phyloP scores from a whole-genome alignment of 2,113 vertebrate species.

The Coracopsis vasa region DNA sequence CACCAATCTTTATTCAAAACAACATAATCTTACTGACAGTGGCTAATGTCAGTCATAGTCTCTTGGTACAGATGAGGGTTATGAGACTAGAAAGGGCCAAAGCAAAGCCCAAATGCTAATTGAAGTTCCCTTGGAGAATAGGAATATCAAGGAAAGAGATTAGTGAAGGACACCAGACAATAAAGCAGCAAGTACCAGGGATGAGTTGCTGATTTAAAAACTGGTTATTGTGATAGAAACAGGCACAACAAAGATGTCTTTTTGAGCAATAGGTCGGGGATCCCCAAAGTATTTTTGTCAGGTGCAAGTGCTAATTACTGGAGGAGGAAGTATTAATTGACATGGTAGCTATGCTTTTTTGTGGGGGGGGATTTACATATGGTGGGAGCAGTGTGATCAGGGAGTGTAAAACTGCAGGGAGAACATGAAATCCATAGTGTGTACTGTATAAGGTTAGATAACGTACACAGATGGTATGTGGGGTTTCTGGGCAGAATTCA shows the following conservation, averaged over 20 bases:
- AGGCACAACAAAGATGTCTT: background rate
- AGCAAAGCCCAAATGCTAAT: background rate
- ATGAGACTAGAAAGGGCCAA: background rate
- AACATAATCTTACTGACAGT: background rate
- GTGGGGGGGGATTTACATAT: fast-evolving
- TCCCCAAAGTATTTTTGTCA: background rate
- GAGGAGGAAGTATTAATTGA: background rate
- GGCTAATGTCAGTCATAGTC: background rate
- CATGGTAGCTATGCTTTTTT: background rate
- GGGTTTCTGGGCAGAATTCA: background rate
- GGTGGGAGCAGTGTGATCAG: background rate
- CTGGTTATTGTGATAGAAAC: background rate
- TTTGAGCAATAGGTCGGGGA: background rate
- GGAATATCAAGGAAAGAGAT: background rate
- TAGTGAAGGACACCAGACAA: background rate
- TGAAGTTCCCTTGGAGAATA: background rate
- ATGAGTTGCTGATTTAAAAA: background rate
- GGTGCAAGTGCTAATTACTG: background rate
- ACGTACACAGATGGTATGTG: background rate
- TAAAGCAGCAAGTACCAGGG: background rate
- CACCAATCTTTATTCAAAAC: background rate
- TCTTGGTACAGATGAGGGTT: background rate
- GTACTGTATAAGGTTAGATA: background rate
- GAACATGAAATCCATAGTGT: fast-evolving
- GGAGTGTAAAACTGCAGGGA: background rate